These are phyloP conservation scores for Lissocephala sabroskyi DNA, from an alignment of 2,888 invertebrate species.

Conservation along the genomic window DNA sequence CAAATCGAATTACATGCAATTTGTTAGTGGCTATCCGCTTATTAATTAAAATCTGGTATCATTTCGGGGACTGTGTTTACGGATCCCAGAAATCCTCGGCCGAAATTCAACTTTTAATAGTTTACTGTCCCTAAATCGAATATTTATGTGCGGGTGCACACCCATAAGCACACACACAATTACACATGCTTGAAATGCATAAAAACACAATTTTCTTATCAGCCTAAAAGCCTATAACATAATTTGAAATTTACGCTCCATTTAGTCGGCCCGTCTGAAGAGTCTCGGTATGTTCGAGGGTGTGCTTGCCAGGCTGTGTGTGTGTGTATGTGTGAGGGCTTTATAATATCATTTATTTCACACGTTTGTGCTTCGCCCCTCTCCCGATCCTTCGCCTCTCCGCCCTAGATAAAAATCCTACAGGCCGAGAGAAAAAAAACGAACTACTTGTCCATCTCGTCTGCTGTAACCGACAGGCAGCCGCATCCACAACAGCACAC, in stretches of 20 bases:
- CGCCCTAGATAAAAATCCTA: conserved; percentile 4
- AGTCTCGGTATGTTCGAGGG: neutral
- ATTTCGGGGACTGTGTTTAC: no score
- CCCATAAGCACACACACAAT: conserved; percentile 5
- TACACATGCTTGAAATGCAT: conserved; percentile 15
- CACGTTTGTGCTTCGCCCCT: conserved; percentile 30
- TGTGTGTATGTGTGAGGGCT: conserved; percentile 14
- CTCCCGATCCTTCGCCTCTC: neutral
- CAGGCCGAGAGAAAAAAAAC: conserved; percentile 2
- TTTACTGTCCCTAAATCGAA: conserved; percentile 8
- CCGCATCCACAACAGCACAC: neutral
- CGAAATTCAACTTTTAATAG: conserved; percentile 18
- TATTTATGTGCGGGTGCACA: conserved; percentile 4
- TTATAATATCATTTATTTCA: conserved; percentile 50
- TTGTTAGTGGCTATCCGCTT: no score
- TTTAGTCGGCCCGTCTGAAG: conserved; percentile 19
- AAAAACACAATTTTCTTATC: conserved; percentile 43
- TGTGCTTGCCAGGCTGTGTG: neutral
- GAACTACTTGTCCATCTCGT: conserved; percentile 32
- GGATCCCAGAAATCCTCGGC: no score
- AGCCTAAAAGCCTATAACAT: conserved; percentile 47
- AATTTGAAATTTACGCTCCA: conserved; percentile 54
- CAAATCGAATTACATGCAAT: no score
- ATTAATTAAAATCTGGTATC: no score
- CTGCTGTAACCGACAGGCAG: conserved; percentile 39